Conservation (phyloP, 2,888 invertebrate genomes). For the Alcis repandata region DNA sequence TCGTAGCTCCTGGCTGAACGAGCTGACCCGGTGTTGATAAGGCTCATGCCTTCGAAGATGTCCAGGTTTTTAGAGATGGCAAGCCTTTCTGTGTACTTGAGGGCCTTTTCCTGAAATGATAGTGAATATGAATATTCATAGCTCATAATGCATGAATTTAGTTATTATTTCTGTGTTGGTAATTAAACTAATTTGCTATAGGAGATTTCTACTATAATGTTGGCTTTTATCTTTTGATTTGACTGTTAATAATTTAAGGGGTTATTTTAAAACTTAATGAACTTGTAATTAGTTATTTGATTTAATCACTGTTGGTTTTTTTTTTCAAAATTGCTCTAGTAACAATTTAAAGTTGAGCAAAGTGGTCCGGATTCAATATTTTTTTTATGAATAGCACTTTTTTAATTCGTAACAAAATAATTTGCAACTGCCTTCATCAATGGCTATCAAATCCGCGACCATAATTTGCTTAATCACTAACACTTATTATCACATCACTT, state of each 20-base stretch:
- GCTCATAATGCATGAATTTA: slow-evolving; percentile 1
- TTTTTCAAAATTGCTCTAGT: not conserved
- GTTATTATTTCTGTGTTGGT: not conserved
- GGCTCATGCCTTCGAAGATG: slow-evolving; percentile 82
- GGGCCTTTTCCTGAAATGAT: slow-evolving; percentile 85
- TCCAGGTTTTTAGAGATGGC: slow-evolving; percentile 84
- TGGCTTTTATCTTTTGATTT: too few species aligned
- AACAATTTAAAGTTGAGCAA: not conserved
- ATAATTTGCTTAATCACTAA: slow-evolving; percentile 11
- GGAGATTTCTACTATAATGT: too few species aligned
- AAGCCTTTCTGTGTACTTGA: slow-evolving; percentile 86
- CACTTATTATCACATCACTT: slow-evolving; percentile 47
- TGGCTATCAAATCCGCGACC: not conserved
- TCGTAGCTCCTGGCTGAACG: slow-evolving; percentile 81
- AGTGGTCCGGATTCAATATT: not conserved
- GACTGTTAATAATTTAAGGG: too few species aligned
- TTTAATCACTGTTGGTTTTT: not conserved
- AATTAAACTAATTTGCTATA: not conserved
- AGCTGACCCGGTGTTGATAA: slow-evolving; percentile 82
- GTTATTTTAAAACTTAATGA: not conserved
- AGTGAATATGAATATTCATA: slow-evolving; percentile 28
- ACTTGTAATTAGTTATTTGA: not conserved
- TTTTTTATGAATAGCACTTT: not conserved
- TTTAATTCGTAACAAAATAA: not conserved
- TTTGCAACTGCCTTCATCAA: not conserved